These are phyloP conservation scores for pig (Sus scrofa) DNA, from an alignment of 2,113 vertebrate species.

Conservation along the genomic window DNA sequence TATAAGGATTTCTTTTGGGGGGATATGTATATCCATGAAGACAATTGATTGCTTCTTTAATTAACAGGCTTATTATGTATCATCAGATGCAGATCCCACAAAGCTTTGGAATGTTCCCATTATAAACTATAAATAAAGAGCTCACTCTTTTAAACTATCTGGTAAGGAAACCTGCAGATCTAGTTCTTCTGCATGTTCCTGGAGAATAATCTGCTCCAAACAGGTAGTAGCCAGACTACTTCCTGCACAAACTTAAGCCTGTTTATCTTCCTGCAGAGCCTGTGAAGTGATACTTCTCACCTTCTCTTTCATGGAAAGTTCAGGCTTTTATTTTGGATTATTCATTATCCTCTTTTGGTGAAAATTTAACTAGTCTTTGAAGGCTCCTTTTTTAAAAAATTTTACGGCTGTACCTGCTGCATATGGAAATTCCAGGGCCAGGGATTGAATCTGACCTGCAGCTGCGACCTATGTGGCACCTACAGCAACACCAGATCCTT, in stretches of 20 bases:
- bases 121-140: neutral
- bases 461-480: too few relatives aligned
- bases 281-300: neutral
- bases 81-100: neutral
- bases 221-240: neutral
- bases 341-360: neutral
- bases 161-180: neutral
- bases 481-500: too few relatives aligned
- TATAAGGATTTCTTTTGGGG: neutral
- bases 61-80: neutral
- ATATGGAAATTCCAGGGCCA: too few relatives aligned
- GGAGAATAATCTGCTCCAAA: neutral
- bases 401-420: too few relatives aligned
- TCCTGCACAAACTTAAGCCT: neutral
- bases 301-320: neutral
- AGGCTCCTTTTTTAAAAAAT: neutral
- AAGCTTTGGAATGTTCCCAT: slow-evolving; percentile 6
- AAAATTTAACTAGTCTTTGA: neutral
- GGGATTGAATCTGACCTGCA: too few relatives aligned
- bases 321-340: neutral
- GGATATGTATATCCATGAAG: neutral
- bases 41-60: neutral
- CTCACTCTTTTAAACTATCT: neutral
- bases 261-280: neutral
- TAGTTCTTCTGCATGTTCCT: neutral